These are phyloP conservation scores for Sterna hirundo DNA, from an alignment of 2,113 vertebrate species.

Conservation along the genomic window DNA sequence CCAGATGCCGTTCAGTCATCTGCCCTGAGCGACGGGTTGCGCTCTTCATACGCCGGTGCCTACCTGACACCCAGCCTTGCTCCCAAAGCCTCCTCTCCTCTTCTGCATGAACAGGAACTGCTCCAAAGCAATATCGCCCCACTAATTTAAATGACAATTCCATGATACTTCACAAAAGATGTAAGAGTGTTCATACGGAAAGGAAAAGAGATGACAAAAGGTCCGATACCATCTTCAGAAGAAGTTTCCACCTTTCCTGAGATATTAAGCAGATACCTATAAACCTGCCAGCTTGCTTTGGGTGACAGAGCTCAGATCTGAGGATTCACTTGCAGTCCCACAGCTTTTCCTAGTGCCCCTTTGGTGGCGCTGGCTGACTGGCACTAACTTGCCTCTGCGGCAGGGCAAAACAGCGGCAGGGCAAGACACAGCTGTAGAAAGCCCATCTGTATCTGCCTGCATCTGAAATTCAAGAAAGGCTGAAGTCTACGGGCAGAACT, in stretches of 20 bases:
- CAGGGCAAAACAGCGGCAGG: not conserved
- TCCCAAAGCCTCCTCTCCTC: not conserved
- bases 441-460: not conserved
- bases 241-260: not conserved
- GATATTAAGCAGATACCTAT: not conserved
- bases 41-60: not conserved
- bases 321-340: not conserved
- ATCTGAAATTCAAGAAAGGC: not conserved
- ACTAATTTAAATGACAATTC: not conserved
- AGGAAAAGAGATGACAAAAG: not conserved
- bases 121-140: not conserved
- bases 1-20: not conserved
- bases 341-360: not conserved
- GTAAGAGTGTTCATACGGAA: not conserved
- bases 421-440: not conserved
- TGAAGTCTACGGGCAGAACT: not conserved
- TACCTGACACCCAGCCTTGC: not conserved
- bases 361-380: not conserved
- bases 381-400: not conserved
- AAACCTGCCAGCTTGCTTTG: not conserved
- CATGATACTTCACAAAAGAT: not conserved
- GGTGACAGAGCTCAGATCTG: not conserved
- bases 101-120: not conserved
- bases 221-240: not conserved
- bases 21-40: not conserved